A percentile compares a stretch with the other conserved stretches of the same genome.
Conservation (phyloP, 2,113 vertebrate genomes). For the Chaetura pelagica region DNA sequence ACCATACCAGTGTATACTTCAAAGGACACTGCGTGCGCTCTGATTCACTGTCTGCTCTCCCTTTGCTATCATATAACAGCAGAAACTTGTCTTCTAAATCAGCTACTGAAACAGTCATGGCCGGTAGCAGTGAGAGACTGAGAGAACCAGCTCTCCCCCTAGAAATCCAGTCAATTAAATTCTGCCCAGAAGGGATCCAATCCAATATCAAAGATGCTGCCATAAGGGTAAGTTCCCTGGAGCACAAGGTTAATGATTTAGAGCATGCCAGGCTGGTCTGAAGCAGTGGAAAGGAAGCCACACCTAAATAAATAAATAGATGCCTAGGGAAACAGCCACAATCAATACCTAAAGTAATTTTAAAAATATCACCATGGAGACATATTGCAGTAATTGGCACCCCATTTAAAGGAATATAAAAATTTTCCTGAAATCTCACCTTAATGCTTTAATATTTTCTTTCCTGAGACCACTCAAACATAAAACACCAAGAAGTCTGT, state of each 20-base stretch:
- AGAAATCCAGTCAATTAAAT: conserved; percentile 80
- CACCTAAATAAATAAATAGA: not conserved
- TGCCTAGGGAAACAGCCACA: conserved; percentile 36
- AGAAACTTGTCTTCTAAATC: conserved; percentile 52
- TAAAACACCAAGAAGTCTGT: not conserved
- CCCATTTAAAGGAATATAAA: not conserved
- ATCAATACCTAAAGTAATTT: conserved; percentile 10
- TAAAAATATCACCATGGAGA: not conserved
- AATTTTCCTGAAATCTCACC: not conserved
- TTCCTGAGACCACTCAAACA: not conserved
- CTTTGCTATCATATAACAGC: not conserved
- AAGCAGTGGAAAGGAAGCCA: conserved; percentile 58
- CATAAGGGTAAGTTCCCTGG: conserved; percentile 70
- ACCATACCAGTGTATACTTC: not conserved
- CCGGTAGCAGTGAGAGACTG: conserved; percentile 27
- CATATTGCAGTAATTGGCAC: not conserved
- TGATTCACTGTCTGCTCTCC: conserved; percentile 9
- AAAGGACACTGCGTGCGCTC: not conserved
- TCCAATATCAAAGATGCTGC: conserved; percentile 78
- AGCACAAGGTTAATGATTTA: conserved; percentile 80
- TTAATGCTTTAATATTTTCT: not conserved
- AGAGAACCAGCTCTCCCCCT: conserved; percentile 30
- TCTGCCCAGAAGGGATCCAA: conserved; percentile 75
- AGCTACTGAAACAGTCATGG: conserved; percentile 60
- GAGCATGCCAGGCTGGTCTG: conserved; percentile 65